phyloP scores from a whole-genome alignment of 2,113 vertebrate species.

The Pachyramphus minor region DNA sequence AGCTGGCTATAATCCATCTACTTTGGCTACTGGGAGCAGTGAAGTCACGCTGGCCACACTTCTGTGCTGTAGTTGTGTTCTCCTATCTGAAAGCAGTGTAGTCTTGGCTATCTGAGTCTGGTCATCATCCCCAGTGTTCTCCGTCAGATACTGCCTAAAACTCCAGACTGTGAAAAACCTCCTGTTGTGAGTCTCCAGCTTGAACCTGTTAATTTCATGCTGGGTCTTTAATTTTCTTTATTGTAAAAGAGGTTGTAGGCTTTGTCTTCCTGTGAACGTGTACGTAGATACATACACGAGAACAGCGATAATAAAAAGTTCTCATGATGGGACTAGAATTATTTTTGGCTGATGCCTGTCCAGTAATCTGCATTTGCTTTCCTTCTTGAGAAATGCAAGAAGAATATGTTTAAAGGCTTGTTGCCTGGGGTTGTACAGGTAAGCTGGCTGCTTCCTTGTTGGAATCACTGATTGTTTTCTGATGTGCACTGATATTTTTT shows the following conservation, averaged over 20 bases:
- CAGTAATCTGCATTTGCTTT: background rate
- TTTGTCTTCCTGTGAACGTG: background rate
- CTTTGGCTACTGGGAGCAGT: background rate
- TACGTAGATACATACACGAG: background rate
- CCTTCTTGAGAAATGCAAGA: background rate
- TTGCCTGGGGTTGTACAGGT: background rate
- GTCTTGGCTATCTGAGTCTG: background rate
- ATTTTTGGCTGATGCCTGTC: background rate
- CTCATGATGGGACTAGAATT: background rate
- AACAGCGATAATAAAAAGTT: background rate
- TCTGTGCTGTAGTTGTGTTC: background rate
- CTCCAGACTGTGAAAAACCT: background rate
- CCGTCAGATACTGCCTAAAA: background rate
- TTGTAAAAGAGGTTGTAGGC: background rate
- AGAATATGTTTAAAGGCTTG: background rate
- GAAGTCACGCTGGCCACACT: background rate
- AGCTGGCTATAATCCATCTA: background rate
- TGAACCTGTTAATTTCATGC: background rate
- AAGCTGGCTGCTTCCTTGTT: background rate
- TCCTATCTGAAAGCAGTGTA: background rate
- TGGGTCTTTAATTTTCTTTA: background rate
- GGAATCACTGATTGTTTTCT: background rate
- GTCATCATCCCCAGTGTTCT: background rate
- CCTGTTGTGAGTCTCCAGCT: background rate
- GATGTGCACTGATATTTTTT: background rate